Evolutionary conservation across 1,140 invertebrate species (phyloP), one percentile per base, ranked within the genome.

Genomic region (Harpegnathos saltator): DNA sequence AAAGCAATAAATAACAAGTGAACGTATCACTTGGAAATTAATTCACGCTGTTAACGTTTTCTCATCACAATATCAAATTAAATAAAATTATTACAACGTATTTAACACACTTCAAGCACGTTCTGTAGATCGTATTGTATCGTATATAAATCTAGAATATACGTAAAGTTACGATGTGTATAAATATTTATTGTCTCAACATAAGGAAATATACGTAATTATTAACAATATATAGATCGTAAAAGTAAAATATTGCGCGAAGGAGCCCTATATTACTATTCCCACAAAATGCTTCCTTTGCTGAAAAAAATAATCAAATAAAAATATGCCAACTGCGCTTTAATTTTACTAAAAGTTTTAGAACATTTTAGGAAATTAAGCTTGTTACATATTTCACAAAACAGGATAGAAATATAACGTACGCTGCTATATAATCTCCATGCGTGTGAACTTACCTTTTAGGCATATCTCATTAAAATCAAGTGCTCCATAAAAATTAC

Each of bases 401-500:
- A 59, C n/a, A 73, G 15, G 61, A 63, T 0, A 17, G 15, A 59
- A 52, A 63, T 0, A 29, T 24, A 52, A 50, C 11, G 54, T 52
- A 77, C 38, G 15, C 9, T 77, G 19, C 24, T 29, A 48, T 12
- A 44, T 44, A 12, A 38, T 26, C 24, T 29, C 24, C 15, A 26
- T 77, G 50, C 74, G 26, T 77, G 61, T 50, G 38, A 61, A 59
- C 71, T 74, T 74, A 74, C 71, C 71, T 26, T 77, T 48, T 33
- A 44, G 38, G n/a, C 14, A 33, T 52, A 33, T 52, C 38, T 77
- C 15, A 38, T 77, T 66, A 75, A 52, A 29, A 26, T 17, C 5
- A 61, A 48, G 24, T 26, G 50, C 50, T 12, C 48, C 44, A 24
- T 69, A 62, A 50, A 77, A 3, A 65, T 52, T 14, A 12, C 4